Evolutionary conservation across 2,888 invertebrate species (phyloP), one percentile per base, ranked within the genome.

Genomic region (Eurois occulta): DNA sequence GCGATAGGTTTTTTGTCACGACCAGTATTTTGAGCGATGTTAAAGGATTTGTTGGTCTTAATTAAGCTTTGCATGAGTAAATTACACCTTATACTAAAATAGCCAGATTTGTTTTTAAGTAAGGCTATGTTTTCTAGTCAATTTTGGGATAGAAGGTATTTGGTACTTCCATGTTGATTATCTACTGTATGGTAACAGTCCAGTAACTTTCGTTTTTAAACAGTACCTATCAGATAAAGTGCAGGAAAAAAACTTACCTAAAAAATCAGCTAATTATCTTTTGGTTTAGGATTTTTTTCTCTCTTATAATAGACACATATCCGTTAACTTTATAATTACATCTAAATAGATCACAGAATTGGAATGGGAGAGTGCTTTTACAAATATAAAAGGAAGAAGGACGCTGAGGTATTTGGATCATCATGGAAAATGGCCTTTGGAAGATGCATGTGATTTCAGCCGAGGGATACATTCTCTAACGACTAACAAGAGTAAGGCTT

Each of bases 291-390:
- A 16, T 35, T 64, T 35, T 64, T 78, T 69, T 66, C 72, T 64
- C 72, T 74, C 52, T 72, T 79, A 83, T 75, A 72, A 72, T 80
- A 87, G 74, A 84, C 72, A 86, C 74, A 77, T 73, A 69, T 48
- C 66, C 67, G 35, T 75, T 84, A 79, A 66, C 21, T 75, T 73
- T 58, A 78, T 64, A 85, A 85, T 73, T 82, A 85, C 77, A 87
- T 77, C 86, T 90, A 91, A 87, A 88, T 86, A 92, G 91, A 93
- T 93, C 93, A 93, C 92, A 92, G 91, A 91, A 89, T 90, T 86
- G 87, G 89, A 90, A 90, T 87, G 87, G 78, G 81, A 86, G 86
- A 75, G 79, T 71, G 77, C 75, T 81, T 66, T 76, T 32, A 79
- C 46, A 72, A 70, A 65, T 81, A 79, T 65, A 58, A 75, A 69